Evolutionary conservation across 1,140 invertebrate genomes (phyloP), one percentile per base, ranked within the genome.

Genomic region (Pentalonia nigronervosa): DNA sequence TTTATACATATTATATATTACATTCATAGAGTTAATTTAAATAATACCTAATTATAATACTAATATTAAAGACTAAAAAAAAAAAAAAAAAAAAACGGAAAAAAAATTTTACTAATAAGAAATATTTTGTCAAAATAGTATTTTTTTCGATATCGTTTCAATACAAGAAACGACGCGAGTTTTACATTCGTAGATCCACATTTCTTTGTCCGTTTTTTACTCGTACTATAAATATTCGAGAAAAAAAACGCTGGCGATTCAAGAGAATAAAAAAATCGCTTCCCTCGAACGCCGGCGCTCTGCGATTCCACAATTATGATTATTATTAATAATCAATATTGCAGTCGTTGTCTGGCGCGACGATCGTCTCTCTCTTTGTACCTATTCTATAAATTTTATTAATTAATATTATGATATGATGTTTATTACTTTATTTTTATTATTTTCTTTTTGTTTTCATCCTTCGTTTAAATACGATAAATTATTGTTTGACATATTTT

Each of bases 1-100:
- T 60, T 90, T 60, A 90, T 90, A n/a, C 41, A 60, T 56, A 56
- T 21, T 90, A 60, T 25, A 36, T 90, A 90, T 60, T 60, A 60
- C 47, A 41, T 56, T 90, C 53, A 84, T 84, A 84, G 23, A 45
- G 0, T 41, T 41, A 84, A 84, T 84, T 84, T 84, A 84, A 84
- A 84, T 45, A 86, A 47, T 47, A 86, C 11, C 30, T 47, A 84
- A 86, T 41, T 86, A 86, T 30, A 41, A 41, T 41, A 41, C 41
- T 41, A 30, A 47, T 86, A 45, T 86, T 86, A 47, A 47, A n/a
- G 25, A 47, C 41, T 17, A 53, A 53, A 86, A 25, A 86, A 86
- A 86, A 41, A 86, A 41, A 76, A n/a, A 60, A 60, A 56, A 56
- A 56, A 60, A 60, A n/a, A 0, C 11, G 14, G 6, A 76, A 76